A percentile compares a stretch with the other conserved stretches of the same genome.
Conservation (phyloP, 2,113 vertebrate species). For the Xerus inauris region DNA sequence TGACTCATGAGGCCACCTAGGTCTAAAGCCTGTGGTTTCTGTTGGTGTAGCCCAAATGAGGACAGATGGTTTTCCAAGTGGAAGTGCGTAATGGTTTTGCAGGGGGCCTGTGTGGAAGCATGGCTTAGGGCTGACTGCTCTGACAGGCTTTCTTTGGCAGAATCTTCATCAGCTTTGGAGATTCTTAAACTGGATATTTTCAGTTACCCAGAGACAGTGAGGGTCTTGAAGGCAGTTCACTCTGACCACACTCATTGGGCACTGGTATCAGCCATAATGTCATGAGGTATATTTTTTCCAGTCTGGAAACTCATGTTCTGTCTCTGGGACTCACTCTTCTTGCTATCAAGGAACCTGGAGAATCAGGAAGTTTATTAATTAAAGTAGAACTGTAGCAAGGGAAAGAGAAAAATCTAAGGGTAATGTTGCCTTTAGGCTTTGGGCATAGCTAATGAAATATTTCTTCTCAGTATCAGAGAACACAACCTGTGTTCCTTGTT, state of each 20-base stretch:
- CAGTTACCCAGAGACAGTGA: not conserved
- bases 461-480: not conserved
- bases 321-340: not conserved
- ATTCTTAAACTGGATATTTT: not conserved
- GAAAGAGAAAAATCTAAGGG: not conserved
- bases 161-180: not conserved
- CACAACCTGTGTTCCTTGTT: not conserved
- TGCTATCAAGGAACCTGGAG: not conserved
- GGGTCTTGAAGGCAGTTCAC: not conserved
- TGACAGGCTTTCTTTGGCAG: not conserved
- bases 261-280: not conserved
- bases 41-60: not conserved
- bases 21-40: not conserved
- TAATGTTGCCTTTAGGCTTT: not conserved
- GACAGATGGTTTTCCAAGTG: not conserved
- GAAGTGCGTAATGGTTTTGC: not conserved
- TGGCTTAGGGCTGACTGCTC: not conserved
- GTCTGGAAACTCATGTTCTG: not conserved
- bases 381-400: not conserved
- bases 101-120: not conserved
- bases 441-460: not conserved
- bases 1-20: not conserved
- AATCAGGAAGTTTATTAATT: slow-evolving; percentile 6
- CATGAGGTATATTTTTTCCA: not conserved
- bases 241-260: not conserved